These are phyloP conservation scores for Trypoxylon attenuatum DNA, from an alignment of 2,888 invertebrate species.

Conservation along the genomic window DNA sequence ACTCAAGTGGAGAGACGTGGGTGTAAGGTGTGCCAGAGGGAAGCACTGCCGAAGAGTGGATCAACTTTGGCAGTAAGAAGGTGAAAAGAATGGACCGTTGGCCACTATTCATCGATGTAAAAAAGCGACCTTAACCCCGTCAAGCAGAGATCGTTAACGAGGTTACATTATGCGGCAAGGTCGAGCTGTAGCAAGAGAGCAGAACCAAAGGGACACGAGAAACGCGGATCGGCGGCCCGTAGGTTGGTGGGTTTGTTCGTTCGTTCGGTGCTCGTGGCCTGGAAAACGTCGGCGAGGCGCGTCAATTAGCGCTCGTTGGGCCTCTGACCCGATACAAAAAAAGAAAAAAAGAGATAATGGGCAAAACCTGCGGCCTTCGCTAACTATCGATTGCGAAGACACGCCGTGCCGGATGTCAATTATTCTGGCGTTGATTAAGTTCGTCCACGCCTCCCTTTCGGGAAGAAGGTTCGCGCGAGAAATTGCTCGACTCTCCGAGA, in stretches of 20 bases:
- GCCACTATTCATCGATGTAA: constrained; percentile 2
- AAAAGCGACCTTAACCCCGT: constrained; percentile 26
- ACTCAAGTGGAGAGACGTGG: no score
- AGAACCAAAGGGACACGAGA: neutral
- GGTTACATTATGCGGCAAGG: constrained; percentile 33
- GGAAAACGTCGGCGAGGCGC: constrained; percentile 41
- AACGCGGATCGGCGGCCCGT: no score
- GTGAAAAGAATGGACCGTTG: neutral
- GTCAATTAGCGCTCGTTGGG: constrained; percentile 44
- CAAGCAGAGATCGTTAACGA: constrained; percentile 28
- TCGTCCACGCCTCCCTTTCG: neutral
- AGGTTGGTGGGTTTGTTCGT: constrained; percentile 14
- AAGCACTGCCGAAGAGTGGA: neutral
- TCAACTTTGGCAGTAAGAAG: constrained; percentile 1
- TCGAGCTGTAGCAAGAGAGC: constrained; percentile 6
- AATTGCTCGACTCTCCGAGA: neutral
- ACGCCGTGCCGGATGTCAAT: neutral
- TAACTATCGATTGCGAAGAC: neutral
- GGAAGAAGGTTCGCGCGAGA: neutral
- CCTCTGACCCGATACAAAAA: constrained; percentile 17
- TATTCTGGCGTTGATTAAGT: neutral
- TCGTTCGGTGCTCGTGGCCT: constrained; percentile 29
- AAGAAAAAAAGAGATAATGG: constrained; percentile 38
- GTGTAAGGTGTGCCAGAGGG: neutral
- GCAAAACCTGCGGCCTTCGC: constrained; percentile 9